Evolutionary conservation across 2,113 vertebrate genomes (phyloP), one percentile per base, ranked within the genome.

Genomic region (Nothoprocta pentlandii): DNA sequence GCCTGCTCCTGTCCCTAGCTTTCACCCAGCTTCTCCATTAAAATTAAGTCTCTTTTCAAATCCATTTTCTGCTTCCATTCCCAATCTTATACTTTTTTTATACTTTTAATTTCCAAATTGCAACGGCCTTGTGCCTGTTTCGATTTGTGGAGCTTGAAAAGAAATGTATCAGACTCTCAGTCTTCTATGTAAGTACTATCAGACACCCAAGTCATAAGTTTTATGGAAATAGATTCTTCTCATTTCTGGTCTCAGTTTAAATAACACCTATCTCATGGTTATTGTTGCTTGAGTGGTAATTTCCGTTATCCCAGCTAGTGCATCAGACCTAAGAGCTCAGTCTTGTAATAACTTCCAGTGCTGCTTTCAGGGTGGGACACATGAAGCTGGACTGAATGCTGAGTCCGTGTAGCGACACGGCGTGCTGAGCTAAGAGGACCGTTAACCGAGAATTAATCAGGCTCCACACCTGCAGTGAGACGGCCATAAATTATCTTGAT

Each of bases 11-110:
- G 44, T 94, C 76, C 61, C 56, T 56, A 36, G 47, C 44, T 95
- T 95, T 85, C 47, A 25, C 73, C 66, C 71, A 68, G 19, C 47
- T 88, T 71, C 70, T 90, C 90, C n/a, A 58, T 86, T 92, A 75
- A 88, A 80, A 90, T 44, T 39, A 91, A 89, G 76, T 23, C n/a
- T 80, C 79, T 82, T 80, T 86, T 68, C 44, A 86, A 88, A 93
- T 51, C 64, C 64, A 87, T 95, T 95, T 95, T 88, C 61, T 28
- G 21, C 22, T 56, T 67, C 87, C 64, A 85, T 26, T 19, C n/a
- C 42, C 25, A 49, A 25, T 66, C 36, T 70, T 56, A 61, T 66
- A 51, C 42, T 69, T 82, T 73, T 36, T 56, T 39, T 39, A 39
- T 39, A 39, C 36, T 39, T 39, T 92, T 82, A 11, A 75, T 91